These are phyloP conservation scores for Thomomys bottae DNA, from an alignment of 2,113 vertebrate species.

Conservation along the genomic window DNA sequence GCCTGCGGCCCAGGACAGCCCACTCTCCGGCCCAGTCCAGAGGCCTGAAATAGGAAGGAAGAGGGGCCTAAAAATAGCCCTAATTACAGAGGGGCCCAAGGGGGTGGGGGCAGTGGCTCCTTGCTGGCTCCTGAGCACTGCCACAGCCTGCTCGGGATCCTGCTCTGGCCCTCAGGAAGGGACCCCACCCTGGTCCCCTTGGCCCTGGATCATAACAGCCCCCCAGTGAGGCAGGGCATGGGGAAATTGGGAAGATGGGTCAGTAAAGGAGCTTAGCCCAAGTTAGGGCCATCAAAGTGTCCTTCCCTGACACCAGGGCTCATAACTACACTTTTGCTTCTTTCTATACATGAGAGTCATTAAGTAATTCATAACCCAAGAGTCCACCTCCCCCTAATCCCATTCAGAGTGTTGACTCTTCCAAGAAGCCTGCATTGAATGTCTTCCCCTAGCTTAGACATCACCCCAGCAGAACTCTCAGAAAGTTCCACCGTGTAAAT, in stretches of 20 bases:
- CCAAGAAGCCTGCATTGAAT: slow-evolving; percentile 23
- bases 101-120: slow-evolving; percentile 67
- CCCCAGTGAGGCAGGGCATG: slow-evolving; percentile 50
- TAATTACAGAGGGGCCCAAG: slow-evolving; percentile 85
- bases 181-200: slow-evolving; percentile 70
- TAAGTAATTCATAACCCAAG: background rate
- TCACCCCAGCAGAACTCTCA: background rate
- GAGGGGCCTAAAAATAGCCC: slow-evolving; percentile 86
- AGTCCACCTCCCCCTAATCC: background rate
- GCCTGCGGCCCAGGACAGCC: slow-evolving; percentile 80
- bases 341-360: background rate
- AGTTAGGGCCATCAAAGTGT: background rate
- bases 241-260: background rate
- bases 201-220: slow-evolving; percentile 48
- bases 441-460: background rate
- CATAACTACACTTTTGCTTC: background rate
- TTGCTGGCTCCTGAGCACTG: slow-evolving; percentile 77
- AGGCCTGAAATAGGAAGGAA: slow-evolving; percentile 87
- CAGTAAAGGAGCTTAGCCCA: background rate
- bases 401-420: background rate
- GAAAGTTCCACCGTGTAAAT: background rate
- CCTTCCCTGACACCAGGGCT: background rate
- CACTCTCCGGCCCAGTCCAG: slow-evolving; percentile 83
- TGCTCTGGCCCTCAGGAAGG: slow-evolving; percentile 66
- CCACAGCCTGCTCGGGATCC: slow-evolving; percentile 74